Evolutionary conservation across 2,113 vertebrate species (phyloP).

Genomic region (Microtus richardsoni): DNA sequence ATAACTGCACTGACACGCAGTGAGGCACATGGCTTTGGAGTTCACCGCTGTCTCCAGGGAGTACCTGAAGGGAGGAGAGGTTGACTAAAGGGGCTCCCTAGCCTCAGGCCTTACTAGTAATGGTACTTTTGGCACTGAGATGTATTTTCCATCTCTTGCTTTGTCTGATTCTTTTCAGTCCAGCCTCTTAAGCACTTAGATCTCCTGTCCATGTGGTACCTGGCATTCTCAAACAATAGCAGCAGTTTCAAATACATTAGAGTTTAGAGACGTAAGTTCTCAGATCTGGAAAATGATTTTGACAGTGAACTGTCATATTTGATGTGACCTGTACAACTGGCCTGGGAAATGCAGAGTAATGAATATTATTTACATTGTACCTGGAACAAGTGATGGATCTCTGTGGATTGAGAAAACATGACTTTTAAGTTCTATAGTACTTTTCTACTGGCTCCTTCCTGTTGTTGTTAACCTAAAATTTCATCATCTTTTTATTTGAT

Average conservation of each 20-base stretch:
- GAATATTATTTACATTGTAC: not conserved
- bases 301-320: not conserved
- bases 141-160: not conserved
- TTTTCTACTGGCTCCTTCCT: not conserved
- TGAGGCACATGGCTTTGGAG: not conserved
- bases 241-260: not conserved
- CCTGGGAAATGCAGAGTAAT: slow-evolving; percentile 16
- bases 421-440: slow-evolving; percentile 48
- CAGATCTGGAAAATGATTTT: slow-evolving; percentile 47
- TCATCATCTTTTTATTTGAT: slow-evolving; percentile 80
- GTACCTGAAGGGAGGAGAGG: not conserved
- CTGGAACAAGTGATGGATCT: not conserved
- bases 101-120: not conserved
- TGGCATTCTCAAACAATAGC: slow-evolving; percentile 16
- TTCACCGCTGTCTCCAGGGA: not conserved
- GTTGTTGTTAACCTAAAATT: slow-evolving; percentile 74
- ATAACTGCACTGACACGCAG: not conserved
- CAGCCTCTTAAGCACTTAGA: not conserved
- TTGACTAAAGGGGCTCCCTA: not conserved
- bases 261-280: slow-evolving; percentile 29
- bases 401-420: not conserved
- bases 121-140: not conserved
- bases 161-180: not conserved
- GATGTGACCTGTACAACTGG: not conserved
- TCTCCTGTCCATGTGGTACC: not conserved